Conservation (phyloP, 2,797 vertebrate species). For the Siniperca undulata region DNA sequence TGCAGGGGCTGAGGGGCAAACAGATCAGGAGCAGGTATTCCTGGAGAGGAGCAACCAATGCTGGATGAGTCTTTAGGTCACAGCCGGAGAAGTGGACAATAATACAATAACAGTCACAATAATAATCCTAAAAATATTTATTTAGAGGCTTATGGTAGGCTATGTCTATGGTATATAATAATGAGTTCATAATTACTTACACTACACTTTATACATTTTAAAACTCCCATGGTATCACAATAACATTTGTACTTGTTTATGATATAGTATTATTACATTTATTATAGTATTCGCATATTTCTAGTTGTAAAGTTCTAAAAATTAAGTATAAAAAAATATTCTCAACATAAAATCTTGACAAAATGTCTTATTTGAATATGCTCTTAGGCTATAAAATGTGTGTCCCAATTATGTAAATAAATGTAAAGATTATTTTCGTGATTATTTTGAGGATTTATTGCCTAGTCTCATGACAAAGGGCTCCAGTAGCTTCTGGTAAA, state of each 20-base stretch:
- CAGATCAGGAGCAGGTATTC: slow-evolving; percentile 69
- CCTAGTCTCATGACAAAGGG: slow-evolving; percentile 74
- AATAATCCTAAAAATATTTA: neutral
- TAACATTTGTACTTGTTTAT: slow-evolving; percentile 16
- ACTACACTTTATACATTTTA: neutral
- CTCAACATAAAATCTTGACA: neutral
- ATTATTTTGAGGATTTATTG: slow-evolving; percentile 51
- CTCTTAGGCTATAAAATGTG: neutral
- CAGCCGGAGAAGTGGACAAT: slow-evolving; percentile 3
- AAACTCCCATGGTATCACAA: neutral
- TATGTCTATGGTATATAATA: neutral
- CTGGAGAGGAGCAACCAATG: slow-evolving; percentile 63
- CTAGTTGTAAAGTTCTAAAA: neutral
- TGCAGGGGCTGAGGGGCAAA: slow-evolving; percentile 62
- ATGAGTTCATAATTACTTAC: neutral
- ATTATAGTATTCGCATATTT: neutral
- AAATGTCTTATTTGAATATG: slow-evolving; percentile 18
- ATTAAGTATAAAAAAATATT: neutral
- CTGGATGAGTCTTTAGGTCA: slow-evolving; percentile 53
- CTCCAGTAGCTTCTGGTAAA: slow-evolving; percentile 68
- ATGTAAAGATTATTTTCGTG: slow-evolving; percentile 11
- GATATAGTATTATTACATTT: slow-evolving; percentile 1
- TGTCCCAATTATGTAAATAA: slow-evolving; percentile 21
- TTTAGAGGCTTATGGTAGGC: neutral
- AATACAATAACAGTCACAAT: neutral